These are phyloP conservation scores for Oxyscelio sp. DNA, from an alignment of 2,888 invertebrate genomes.

Conservation along the genomic window DNA sequence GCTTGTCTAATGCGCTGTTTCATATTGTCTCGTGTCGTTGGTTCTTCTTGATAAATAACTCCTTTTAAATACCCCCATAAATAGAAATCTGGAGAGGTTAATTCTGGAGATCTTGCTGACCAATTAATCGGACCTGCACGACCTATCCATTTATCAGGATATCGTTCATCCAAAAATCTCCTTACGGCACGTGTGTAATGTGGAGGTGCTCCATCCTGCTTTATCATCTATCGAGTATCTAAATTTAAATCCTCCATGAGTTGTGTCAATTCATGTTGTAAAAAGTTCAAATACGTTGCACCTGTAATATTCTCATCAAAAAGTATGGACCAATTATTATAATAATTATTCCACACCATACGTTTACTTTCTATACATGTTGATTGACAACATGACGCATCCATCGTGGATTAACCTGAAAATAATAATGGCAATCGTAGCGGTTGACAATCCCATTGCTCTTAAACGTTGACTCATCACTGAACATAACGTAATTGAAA, in stretches of 20 bases:
- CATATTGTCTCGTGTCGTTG: background rate
- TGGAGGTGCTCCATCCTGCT: background rate
- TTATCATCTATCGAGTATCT: background rate
- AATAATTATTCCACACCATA: constrained; percentile 7
- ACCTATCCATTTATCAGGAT: constrained; percentile 16
- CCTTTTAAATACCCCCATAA: background rate
- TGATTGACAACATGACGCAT: background rate
- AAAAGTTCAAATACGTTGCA: background rate
- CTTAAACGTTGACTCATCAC: no score
- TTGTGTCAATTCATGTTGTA: constrained; percentile 6
- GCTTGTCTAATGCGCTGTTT: background rate
- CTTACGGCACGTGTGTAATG: constrained; percentile 1
- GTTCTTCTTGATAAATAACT: background rate
- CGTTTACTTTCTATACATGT: constrained; percentile 9
- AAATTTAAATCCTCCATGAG: constrained; percentile 5
- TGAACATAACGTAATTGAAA: constrained; percentile 19
- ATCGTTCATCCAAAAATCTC: constrained; percentile 3
- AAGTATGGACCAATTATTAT: constrained; percentile 6
- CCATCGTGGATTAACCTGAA: background rate
- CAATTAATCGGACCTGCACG: constrained; percentile 2
- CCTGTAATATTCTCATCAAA: constrained; percentile 9
- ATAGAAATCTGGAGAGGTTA: background rate
- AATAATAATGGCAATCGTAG: constrained; percentile 19
- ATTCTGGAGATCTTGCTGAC: background rate
- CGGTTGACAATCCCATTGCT: no score